A percentile compares a stretch with the other conserved stretches of the same genome.
These are phyloP conservation scores for Amiota minor DNA, from an alignment of 2,888 invertebrate genomes.

Conservation along the genomic window DNA sequence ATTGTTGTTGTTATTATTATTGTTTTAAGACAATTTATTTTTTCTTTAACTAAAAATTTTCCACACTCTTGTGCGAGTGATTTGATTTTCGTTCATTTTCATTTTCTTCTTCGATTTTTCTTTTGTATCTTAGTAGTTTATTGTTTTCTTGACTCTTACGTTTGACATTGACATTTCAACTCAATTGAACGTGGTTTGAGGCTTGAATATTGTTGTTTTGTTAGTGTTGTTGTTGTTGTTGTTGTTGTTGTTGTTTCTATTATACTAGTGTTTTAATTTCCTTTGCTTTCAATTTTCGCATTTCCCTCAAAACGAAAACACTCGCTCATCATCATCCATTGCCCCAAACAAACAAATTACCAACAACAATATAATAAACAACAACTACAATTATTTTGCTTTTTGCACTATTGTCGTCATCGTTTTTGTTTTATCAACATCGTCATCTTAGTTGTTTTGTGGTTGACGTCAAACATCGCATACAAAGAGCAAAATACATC, in stretches of 20 bases:
- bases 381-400: not conserved
- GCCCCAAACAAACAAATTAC: not conserved
- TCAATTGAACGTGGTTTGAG: constrained; percentile 37
- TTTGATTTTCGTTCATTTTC: constrained; percentile 43
- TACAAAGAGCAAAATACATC: not conserved
- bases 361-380: too few relatives aligned
- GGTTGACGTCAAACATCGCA: not conserved
- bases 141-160: constrained; percentile 47
- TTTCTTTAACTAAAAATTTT: constrained; percentile 1
- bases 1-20: constrained; percentile 15
- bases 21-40: constrained; percentile 30
- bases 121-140: constrained; percentile 38
- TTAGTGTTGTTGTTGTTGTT: constrained; percentile 2
- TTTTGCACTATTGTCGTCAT: not conserved
- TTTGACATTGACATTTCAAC: constrained; percentile 67
- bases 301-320: not conserved
- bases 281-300: not conserved
- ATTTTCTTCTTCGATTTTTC: constrained; percentile 45
- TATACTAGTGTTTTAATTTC: too few relatives aligned
- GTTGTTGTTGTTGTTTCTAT: not conserved
- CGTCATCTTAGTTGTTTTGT: not conserved
- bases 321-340: not conserved
- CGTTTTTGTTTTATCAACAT: not conserved
- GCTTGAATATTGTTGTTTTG: not conserved
- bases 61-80: not conserved